Base-by-base conservation (phyloP, 2,888 invertebrate species). In the Anagyrus pseudococci region DNA sequence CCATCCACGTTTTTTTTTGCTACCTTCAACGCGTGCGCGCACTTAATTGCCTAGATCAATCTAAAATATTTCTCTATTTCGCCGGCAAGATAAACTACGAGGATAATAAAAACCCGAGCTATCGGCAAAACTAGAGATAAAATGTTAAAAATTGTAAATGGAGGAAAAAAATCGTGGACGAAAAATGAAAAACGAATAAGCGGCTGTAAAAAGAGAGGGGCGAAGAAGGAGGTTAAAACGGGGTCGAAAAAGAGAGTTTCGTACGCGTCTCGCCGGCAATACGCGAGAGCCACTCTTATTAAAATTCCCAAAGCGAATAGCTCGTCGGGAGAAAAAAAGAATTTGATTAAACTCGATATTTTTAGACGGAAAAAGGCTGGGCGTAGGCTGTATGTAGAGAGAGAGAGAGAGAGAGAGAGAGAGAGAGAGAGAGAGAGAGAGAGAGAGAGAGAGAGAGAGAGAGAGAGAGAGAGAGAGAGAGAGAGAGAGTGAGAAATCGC, bases 221-320 rank as follows among this genome's bases (percentile, higher is more conserved):
- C n/a, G n/a, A n/a, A n/a, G n/a, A n/a, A n/a, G n/a, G n/a, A n/a
- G n/a, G n/a, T n/a, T n/a, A n/a, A n/a, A n/a, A n/a, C n/a, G n/a
- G n/a, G n/a, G n/a, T n/a, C n/a, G n/a, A n/a, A 23, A 33, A 15
- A 55, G 22, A 33, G 19, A 37, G 4, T 10, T 1, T 20, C 0
- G 37, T 22, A 20, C 1, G 15, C 17, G 29, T n/a, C 19, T 19
- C 29, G 29, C 7, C 7, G 13, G 23, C 17, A n/a, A n/a, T n/a
- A n/a, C 46, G 33, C 55, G 29, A 13, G 33, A n/a, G n/a, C 46
- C 2, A 23, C 15, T n/a, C 44, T 53, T n/a, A 53, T 53, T 53
- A 53, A 59, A 53, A 59, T 53, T 59, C 59, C 53, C 29, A 41
- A 40, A 47, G 47, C 59, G 47, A 53, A 47, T 40, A 43, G 10